phyloP scores from a whole-genome alignment of 2,888 invertebrate genomes.

The Oxyscelio sp. region DNA sequence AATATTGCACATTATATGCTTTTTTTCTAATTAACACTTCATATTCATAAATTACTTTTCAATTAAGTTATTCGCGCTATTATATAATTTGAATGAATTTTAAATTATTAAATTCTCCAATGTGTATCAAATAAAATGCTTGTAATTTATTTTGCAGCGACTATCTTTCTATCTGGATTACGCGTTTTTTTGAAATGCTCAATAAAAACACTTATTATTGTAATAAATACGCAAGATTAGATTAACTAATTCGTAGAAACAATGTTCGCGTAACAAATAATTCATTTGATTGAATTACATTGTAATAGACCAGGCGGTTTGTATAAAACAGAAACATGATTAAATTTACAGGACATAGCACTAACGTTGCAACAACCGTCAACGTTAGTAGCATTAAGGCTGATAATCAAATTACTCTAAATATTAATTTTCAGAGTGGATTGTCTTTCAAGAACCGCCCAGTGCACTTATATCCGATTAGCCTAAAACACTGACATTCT shows the following conservation, averaged over 20 bases:
- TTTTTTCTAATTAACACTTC: background rate
- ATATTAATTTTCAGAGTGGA: slow-evolving; percentile 38
- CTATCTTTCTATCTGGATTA: slow-evolving; percentile 12
- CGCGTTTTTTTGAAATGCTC: background rate
- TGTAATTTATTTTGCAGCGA: slow-evolving; percentile 14
- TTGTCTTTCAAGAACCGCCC: slow-evolving; percentile 67
- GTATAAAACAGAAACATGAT: slow-evolving; percentile 15
- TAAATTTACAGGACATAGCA: slow-evolving; percentile 6
- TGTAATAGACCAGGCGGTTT: slow-evolving; percentile 40
- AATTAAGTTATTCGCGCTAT: background rate
- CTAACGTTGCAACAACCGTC: background rate
- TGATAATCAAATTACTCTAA: slow-evolving; percentile 43
- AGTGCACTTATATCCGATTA: slow-evolving; percentile 38
- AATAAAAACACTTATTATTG: background rate
- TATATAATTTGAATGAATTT: too few relatives aligned
- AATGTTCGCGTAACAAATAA: background rate
- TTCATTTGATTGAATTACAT: background rate
- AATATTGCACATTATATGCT: background rate
- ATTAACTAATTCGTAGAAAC: background rate
- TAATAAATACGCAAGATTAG: background rate
- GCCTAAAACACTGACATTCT: slow-evolving; percentile 51
- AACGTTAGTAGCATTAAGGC: slow-evolving; percentile 59
- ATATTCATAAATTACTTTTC: background rate
- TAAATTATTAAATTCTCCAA: too few relatives aligned
- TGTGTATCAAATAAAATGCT: too few relatives aligned